Base-by-base conservation (phyloP, 2,888 invertebrate species). In the Diadegma fenestrale region DNA sequence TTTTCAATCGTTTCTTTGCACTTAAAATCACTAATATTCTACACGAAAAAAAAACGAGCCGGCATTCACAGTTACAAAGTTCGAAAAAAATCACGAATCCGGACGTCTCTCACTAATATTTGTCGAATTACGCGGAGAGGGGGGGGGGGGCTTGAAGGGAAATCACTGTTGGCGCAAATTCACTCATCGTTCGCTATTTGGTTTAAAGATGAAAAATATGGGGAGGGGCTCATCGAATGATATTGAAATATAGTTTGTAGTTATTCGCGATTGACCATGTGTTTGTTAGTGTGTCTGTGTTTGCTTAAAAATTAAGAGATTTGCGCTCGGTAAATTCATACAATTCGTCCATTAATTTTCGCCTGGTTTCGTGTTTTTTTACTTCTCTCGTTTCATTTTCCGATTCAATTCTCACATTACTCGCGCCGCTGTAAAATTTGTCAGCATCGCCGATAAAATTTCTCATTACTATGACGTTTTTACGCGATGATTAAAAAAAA, bases 231-330 rank as follows among this genome's bases (percentile, higher is more conserved):
- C 89, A 89, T 90, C 89, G 89, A 89, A 89, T 90, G 86, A 91
- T 93, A 92, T 91, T 93, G 93, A 93, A 93, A 93, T 93, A 93
- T 91, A 91, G 33, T 51, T 91, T 78, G 69, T 51, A 54, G 71
- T 85, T 79, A 33, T 51, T 71, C 64, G 90, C 64, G 90, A 90
- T 90, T 1, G 22, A 12, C 87, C 87, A 89, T 88, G 89, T 90
- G 88, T 64, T 17, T 61, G 8, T 43, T 17, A 33, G 51, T 37
- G 51, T 37, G 8, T n/a, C 17, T 26, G 22, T 58, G 51, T 37
- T 72, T 90, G 89, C 89, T 91, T 88, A 75, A 51, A 82, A 83
- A 54, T 82, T 82, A 81, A 71, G 73, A 80, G 73, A 64, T 84
- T 82, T 77, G 51, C 76, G 79, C 72, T 77, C 68, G 64, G 82